Percentiles rank a stretch among this genome's conserved stretches.
These are phyloP conservation scores for Rhinogobio ventralis DNA, from an alignment of 2,797 vertebrate genomes.

Conservation along the genomic window DNA sequence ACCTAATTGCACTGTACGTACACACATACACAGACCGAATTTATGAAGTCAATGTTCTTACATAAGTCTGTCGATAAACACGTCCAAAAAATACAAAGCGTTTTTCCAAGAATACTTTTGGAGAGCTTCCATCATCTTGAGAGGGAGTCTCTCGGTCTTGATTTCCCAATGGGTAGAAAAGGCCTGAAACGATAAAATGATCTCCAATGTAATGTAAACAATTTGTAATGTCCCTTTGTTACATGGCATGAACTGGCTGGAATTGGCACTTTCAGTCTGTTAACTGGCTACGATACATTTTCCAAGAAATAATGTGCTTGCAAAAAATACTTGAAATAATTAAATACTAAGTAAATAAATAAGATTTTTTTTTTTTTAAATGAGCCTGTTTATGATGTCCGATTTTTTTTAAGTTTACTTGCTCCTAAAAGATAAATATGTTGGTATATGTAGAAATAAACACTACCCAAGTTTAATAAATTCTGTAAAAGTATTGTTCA, in stretches of 20 bases:
- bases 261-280: not conserved
- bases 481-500: not conserved
- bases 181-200: not conserved
- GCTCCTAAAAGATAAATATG: not conserved
- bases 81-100: constrained; percentile 31
- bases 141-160: not conserved
- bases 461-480: not conserved
- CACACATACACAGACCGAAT: not conserved
- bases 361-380: not conserved
- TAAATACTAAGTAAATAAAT: not conserved
- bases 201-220: too few relatives aligned
- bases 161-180: constrained; percentile 41
- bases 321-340: too few relatives aligned
- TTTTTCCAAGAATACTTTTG: not conserved
- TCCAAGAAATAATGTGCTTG: not conserved
- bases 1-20: not conserved
- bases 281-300: not conserved
- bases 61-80: constrained; percentile 15
- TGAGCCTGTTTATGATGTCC: not conserved
- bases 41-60: not conserved
- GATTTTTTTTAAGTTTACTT: not conserved
- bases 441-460: not conserved
- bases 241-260: not conserved
- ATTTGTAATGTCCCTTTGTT: not conserved
- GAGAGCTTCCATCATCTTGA: constrained; percentile 9